Evolutionary conservation across 2,888 invertebrate genomes (phyloP).

Genomic region (Atrina japonica): DNA sequence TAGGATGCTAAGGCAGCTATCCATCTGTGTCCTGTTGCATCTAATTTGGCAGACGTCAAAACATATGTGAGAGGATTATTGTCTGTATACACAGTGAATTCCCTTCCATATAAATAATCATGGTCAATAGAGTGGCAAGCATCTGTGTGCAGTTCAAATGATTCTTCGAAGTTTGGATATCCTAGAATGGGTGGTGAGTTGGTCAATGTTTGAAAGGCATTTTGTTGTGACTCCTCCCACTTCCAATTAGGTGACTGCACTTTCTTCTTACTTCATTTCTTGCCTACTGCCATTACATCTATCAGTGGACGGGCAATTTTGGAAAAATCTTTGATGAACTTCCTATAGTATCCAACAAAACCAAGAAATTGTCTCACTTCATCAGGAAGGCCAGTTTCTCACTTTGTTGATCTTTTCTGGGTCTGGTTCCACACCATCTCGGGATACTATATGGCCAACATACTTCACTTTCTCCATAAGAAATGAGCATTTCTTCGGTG

Average conservation of each 20-base stretch:
- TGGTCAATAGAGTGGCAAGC: too few relatives aligned
- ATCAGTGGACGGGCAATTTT: constrained; percentile 26
- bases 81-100: constrained; percentile 9
- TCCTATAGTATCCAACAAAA: constrained; percentile 3
- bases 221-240: constrained; percentile 30
- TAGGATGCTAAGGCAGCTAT: constrained; percentile 25
- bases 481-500: constrained; percentile 37
- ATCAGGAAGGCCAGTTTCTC: constrained; percentile 23
- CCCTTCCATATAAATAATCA: background rate
- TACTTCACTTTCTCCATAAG: constrained; percentile 21
- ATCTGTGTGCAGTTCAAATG: constrained; percentile 39
- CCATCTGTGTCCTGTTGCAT: constrained; percentile 32
- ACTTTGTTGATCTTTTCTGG: constrained; percentile 24
- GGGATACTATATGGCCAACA: constrained; percentile 16
- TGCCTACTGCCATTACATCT: too few relatives aligned
- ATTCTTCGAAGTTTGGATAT: constrained; percentile 24
- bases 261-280: too few relatives aligned
- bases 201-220: constrained; percentile 13
- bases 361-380: constrained; percentile 33
- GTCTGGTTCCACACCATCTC: constrained; percentile 14
- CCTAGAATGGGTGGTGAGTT: constrained; percentile 16
- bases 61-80: constrained; percentile 37
- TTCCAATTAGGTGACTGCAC: constrained; percentile 12
- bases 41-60: constrained; percentile 40
- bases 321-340: constrained; percentile 12